These are phyloP conservation scores for Lypha dubia DNA, from an alignment of 2,888 invertebrate species.

Conservation along the genomic window DNA sequence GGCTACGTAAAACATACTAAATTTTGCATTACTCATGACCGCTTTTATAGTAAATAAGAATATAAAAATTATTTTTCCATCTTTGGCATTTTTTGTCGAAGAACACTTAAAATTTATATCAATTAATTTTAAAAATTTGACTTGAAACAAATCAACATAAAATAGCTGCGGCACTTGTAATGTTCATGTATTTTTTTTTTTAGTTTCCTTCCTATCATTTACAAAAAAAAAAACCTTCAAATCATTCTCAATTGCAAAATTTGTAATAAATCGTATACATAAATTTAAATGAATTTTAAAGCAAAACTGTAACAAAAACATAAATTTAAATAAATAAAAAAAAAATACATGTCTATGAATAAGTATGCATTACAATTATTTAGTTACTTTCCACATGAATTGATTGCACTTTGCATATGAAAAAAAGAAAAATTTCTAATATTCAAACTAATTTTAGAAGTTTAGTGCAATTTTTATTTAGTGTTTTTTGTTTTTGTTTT, in stretches of 20 bases:
- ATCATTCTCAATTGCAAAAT: conserved; percentile 53
- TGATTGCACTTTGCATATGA: conserved; percentile 41
- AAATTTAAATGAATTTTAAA: conserved; percentile 44
- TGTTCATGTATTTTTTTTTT: conserved; percentile 23
- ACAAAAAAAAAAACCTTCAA: conserved; percentile 33
- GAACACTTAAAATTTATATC: background rate
- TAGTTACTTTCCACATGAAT: conserved; percentile 59
- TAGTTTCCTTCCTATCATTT: conserved; percentile 42
- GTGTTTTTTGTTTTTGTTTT: background rate
- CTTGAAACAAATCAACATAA: conserved; percentile 5
- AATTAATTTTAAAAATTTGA: conserved; percentile 8
- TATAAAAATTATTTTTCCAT: no score
- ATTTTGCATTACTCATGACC: no score
- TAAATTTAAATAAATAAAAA: conserved; percentile 22
- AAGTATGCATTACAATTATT: conserved; percentile 45
- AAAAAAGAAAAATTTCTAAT: conserved; percentile 35
- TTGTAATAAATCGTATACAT: conserved; percentile 35
- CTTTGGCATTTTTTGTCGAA: background rate
- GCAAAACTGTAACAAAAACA: conserved; percentile 24
- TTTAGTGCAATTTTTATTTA: conserved; percentile 37
- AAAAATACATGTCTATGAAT: conserved; percentile 37
- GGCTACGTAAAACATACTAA: no score
- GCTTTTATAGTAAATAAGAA: no score
- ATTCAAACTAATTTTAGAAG: conserved; percentile 62
- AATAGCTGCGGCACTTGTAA: conserved; percentile 24